Evolutionary conservation across 2,888 invertebrate species (phyloP).

Genomic region (Ashinkailepas kermadecensis): DNA sequence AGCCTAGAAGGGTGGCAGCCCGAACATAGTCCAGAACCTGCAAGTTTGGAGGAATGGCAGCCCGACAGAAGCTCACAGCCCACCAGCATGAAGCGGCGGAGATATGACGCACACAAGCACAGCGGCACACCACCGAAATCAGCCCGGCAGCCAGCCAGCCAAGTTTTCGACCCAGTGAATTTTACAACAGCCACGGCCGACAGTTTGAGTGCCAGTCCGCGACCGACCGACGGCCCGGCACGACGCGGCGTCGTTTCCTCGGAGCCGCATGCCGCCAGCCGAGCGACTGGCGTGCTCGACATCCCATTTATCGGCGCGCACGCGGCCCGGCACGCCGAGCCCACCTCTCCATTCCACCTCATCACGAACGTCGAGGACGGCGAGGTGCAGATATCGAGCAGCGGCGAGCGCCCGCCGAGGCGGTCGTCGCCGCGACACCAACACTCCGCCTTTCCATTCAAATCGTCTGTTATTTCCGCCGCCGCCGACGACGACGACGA

Average conservation of each 20-base stretch:
- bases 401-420: background rate
- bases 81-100: background rate
- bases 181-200: background rate
- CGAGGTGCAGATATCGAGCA: conserved; percentile 1
- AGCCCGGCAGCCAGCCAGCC: background rate
- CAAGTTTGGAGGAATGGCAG: background rate
- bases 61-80: background rate
- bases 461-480: too few species aligned
- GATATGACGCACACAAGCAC: background rate
- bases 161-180: background rate
- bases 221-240: too few species aligned
- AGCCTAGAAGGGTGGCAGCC: background rate
- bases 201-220: background rate
- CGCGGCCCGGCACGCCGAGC: background rate
- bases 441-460: too few species aligned
- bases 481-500: background rate
- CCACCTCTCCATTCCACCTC: background rate
- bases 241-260: background rate
- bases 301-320: background rate
- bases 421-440: too few species aligned
- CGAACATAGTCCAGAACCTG: background rate
- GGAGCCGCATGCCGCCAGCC: background rate
- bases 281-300: too few species aligned
- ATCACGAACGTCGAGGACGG: conserved; percentile 15
- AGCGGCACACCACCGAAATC: background rate